phyloP scores from a whole-genome alignment of 2,113 vertebrate genomes.

The Gadus macrocephalus region DNA sequence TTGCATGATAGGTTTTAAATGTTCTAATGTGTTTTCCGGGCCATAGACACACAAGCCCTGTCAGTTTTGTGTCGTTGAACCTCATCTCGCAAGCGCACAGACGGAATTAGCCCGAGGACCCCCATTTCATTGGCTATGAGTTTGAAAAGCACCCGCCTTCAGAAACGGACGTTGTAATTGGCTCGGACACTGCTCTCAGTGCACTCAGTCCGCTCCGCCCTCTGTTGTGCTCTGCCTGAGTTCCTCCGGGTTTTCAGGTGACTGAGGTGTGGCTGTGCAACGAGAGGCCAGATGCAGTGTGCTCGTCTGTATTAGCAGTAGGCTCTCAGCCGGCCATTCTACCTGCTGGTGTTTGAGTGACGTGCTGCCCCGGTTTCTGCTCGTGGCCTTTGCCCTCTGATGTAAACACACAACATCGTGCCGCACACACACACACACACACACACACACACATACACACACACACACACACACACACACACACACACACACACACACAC shows the following conservation, averaged over 20 bases:
- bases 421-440: conserved; percentile 39
- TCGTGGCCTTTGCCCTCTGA: conserved; percentile 54
- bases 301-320: too few species aligned
- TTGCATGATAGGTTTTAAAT: conserved; percentile 25
- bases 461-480: neutral
- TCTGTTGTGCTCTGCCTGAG: too few species aligned
- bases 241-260: neutral
- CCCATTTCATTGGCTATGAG: too few species aligned
- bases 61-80: too few species aligned
- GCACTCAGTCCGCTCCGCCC: too few species aligned
- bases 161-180: too few species aligned
- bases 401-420: conserved; percentile 39
- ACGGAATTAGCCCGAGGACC: conserved; percentile 15
- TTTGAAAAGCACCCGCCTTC: too few species aligned
- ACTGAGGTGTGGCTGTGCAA: conserved; percentile 16
- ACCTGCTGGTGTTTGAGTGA: conserved; percentile 38
- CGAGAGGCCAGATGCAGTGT: too few species aligned
- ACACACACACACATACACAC: conserved; percentile 3
- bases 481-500: too few species aligned
- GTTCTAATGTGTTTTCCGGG: conserved; percentile 36
- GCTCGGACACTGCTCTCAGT: too few species aligned
- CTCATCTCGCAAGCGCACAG: neutral
- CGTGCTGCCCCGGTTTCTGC: conserved; percentile 45
- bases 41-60: conserved; percentile 9
- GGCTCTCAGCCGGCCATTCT: too few species aligned